Percentiles rank a stretch among this genome's conserved stretches.
Conservation (phyloP, 2,888 invertebrate species). For the Parochlus steinenii region DNA sequence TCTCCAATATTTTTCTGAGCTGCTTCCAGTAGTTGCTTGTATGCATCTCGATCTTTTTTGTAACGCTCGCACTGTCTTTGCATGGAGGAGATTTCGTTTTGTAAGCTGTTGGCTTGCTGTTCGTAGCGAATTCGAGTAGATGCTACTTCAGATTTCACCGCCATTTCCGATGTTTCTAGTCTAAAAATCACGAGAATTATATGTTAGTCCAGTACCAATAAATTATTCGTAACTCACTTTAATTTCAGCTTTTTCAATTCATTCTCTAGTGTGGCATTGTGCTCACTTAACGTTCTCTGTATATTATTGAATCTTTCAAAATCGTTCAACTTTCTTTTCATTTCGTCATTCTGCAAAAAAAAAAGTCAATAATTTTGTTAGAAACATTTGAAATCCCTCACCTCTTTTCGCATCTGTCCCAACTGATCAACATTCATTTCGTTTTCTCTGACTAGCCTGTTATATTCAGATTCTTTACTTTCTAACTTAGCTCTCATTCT, state of each 20-base stretch:
- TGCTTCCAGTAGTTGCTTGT: constrained; percentile 76
- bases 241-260: constrained; percentile 55
- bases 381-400: constrained; percentile 19
- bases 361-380: constrained; percentile 2
- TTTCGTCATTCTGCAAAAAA: constrained; percentile 50
- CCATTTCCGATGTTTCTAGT: constrained; percentile 48
- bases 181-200: constrained; percentile 19
- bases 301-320: constrained; percentile 71
- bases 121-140: constrained; percentile 74
- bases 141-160: constrained; percentile 59
- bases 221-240: constrained; percentile 27
- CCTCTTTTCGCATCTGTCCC: constrained; percentile 50
- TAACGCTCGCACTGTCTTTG: constrained; percentile 42
- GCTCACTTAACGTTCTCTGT: constrained; percentile 59
- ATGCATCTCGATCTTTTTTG: constrained; percentile 74
- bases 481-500: constrained; percentile 52
- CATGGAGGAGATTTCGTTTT: constrained; percentile 45
- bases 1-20: constrained; percentile 72
- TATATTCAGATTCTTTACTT: constrained; percentile 58
- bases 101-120: constrained; percentile 61
- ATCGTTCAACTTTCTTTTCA: constrained; percentile 64
- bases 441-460: constrained; percentile 47
- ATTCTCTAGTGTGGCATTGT: constrained; percentile 55
- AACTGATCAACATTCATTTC: constrained; percentile 52
- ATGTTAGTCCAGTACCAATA: neutral